phyloP scores from a whole-genome alignment of 2,888 invertebrate species.

The Beris chalybata region DNA sequence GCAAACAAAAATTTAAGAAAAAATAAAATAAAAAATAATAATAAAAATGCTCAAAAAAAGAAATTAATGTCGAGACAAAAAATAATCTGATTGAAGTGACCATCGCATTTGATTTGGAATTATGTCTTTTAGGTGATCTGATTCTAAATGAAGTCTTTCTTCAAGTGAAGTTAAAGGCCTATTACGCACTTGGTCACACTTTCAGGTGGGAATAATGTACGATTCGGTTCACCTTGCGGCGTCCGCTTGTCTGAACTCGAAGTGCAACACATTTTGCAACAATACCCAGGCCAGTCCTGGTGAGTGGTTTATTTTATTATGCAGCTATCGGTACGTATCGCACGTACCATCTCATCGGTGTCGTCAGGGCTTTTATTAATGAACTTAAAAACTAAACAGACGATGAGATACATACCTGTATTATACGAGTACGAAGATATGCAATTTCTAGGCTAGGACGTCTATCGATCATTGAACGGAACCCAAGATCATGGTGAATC shows the following conservation, averaged over 20 bases:
- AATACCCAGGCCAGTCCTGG: not conserved
- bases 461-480: too few relatives aligned
- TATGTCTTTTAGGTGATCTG: not conserved
- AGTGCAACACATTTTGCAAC: conserved; percentile 14
- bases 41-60: too few relatives aligned
- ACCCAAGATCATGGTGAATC: too few relatives aligned
- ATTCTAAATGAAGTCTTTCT: conserved; percentile 2
- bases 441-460: too few relatives aligned
- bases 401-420: too few relatives aligned
- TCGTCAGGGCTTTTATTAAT: conserved; percentile 22
- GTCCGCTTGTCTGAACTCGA: conserved; percentile 27
- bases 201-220: too few relatives aligned
- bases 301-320: not conserved
- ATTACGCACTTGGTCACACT: too few relatives aligned
- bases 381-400: not conserved
- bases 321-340: conserved; percentile 20
- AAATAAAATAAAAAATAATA: too few relatives aligned
- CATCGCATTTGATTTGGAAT: not conserved
- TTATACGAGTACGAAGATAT: too few relatives aligned
- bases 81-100: conserved; percentile 4
- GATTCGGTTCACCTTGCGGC: conserved; percentile 20
- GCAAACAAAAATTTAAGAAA: not conserved
- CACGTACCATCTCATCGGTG: conserved; percentile 28
- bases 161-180: too few relatives aligned
- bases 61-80: not conserved